Evolutionary conservation across 1,140 invertebrate genomes (phyloP), one percentile per base, ranked within the genome.

Genomic region (Bombus ignitus): DNA sequence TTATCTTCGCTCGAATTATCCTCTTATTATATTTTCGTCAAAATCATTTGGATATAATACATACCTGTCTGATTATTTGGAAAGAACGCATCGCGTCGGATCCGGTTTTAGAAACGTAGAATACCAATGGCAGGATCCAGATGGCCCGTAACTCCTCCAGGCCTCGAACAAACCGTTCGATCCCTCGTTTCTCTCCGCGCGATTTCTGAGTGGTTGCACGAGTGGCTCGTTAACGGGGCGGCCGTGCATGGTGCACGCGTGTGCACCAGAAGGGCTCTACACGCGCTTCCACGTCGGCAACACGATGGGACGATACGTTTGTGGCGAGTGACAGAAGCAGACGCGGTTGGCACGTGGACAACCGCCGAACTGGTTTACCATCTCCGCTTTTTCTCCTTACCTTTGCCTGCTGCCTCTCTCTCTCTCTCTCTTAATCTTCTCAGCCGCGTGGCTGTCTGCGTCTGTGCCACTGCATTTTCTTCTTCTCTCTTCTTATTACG

Each of bases 241-340:
- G 10, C 47, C 28, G 8, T 62, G 57, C 62, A 37, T 39, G 81
- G 3, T 85, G 75, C 42, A 44, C 39, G 71, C 71, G 71, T 44
- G 28, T 44, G 28, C 57, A 62, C 75, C 13, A 22, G 59, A 32
- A 62, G 75, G 37, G 18, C 42, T 83, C 77, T 76, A 68, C 66
- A 74, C 57, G 32, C 65, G 68, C 57, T 57, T 59, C 25, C 77
- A 71, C 47, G 75, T 81, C 73, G 71, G 82, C 59, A 79, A 81
- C 73, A 87, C 62, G 86, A 89, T 86, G 81, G 74, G 73, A 53
- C 81, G 89, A 89, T 90, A 87, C 75, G 82, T 91, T 89, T 86
- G 89, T 81, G 47, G 70, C 85, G 59, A 74, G 73, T 89, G 86
- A 91, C 89, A 91, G 73, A 78, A 88, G 68, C 86, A 86, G 84